Evolutionary conservation across 2,797 vertebrate species (phyloP), one percentile per base, ranked within the genome.

Genomic region (Sebastes hubbsi): DNA sequence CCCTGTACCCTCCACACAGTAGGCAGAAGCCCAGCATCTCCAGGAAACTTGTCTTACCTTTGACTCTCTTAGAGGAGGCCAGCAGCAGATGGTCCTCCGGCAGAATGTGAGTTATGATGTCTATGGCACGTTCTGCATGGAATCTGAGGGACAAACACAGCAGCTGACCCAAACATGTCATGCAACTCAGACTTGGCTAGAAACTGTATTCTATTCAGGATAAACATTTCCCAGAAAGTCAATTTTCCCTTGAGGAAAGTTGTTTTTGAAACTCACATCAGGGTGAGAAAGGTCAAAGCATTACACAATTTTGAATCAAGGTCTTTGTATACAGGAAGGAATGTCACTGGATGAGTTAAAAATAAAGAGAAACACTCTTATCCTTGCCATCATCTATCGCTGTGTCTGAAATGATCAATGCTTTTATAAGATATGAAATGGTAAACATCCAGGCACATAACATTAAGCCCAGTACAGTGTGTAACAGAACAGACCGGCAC

Each of bases 41-140:
- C 16, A 18, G 6, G 46, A 71, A 69, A 66, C 12, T 4, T 1
- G 24, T 4, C 71, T 82, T 94, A 99, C 99, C 99, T 99, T 99
- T 99, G 93, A 99, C 99, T 94, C 99, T 96, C 95, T 99, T 99
- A 32, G 99, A 99, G 38, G 99, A 99, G 66, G 99, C 99, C 93
- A 99, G 94, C 86, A 99, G 95, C 88, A 99, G 97, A 95, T 99
- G 99, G 88, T 99, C 99, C 95, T 99, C 99, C 80, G 99, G 99
- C 89, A 99, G 97, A 95, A 99, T 99, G 92, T 99, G 99, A 92
- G 98, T 99, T 91, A 99, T 99, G 95, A 99, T 99, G 94, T 98
- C 99, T 96, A 99, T 99, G 95, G 99, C 98, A 96, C 98, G 97
- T 95, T 99, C 99, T 91, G 99, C 99, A n/a, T 99, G 99, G 94